phyloP scores from a whole-genome alignment of 1,140 invertebrate genomes.

The Sinonovacula constricta region DNA sequence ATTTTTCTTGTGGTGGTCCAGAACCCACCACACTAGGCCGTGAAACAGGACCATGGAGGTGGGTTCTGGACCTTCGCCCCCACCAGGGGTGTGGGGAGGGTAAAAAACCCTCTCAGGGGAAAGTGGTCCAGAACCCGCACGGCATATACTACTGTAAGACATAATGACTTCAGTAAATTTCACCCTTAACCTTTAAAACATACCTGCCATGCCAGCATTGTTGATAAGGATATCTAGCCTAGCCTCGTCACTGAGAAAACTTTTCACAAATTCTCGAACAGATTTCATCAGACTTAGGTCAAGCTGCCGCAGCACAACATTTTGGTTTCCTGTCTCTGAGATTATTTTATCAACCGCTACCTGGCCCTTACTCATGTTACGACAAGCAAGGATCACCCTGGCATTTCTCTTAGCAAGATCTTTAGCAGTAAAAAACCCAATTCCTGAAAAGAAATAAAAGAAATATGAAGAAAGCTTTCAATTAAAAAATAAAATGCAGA shows the following conservation, averaged over 20 bases:
- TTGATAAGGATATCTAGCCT: conserved; percentile 84
- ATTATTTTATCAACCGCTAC: conserved; percentile 82
- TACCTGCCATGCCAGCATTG: conserved; percentile 74
- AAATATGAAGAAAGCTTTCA: too few relatives aligned
- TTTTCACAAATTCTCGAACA: conserved; percentile 71
- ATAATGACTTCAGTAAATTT: too few relatives aligned
- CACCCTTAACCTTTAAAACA: too few relatives aligned
- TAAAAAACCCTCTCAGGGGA: too few relatives aligned
- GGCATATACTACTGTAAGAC: too few relatives aligned
- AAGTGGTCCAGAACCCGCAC: too few relatives aligned
- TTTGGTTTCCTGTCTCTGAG: conserved; percentile 71
- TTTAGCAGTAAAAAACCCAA: conserved; percentile 72
- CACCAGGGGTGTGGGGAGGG: too few relatives aligned
- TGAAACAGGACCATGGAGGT: too few relatives aligned
- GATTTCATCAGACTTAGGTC: conserved; percentile 75
- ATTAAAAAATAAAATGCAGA: too few relatives aligned
- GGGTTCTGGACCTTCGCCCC: too few relatives aligned
- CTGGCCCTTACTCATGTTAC: conserved; percentile 81
- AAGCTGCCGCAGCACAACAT: conserved; percentile 83
- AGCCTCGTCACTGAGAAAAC: conserved; percentile 83
- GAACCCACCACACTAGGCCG: too few relatives aligned
- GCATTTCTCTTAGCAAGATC: conserved; percentile 77
- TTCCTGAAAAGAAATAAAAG: conserved; percentile 63
- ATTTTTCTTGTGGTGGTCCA: too few relatives aligned
- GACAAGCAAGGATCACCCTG: conserved; percentile 81